Base-by-base conservation (phyloP, 2,888 invertebrate genomes). In the Amblyjoppa fuscipennis region DNA sequence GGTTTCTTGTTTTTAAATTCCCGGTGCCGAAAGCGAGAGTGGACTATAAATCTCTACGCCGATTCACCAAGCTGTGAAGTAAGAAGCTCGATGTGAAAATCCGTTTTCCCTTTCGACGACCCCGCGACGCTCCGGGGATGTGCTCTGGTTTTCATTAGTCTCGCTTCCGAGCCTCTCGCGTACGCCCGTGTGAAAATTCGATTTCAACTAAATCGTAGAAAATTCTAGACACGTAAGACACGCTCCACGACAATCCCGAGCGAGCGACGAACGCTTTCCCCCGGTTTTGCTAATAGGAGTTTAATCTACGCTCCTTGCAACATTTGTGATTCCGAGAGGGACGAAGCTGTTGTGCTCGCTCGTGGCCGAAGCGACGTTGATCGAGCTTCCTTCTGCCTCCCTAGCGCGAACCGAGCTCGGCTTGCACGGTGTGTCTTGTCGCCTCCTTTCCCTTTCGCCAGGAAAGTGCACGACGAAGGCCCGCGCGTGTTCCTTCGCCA, bases 371-470 rank as follows among this genome's bases (percentile, higher is more conserved):
- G 28, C 59, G 75, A 74, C 61, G 31, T 74, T 74, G 28, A 49
- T 49, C 64, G 78, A 74, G 70, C 69, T 76, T 84, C 59, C 41
- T 73, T 56, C 45, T 73, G 76, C 75, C 79, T 79, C 51, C 64
- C 69, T 34, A 45, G 74, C 16, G 75, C 59, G 61, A 61, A 64
- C 75, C 64, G 66, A 38, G 59, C 59, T 59, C 49, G 61, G 45
- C 38, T 66, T 13, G n/a, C 59, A 34, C 69, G 20, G 45, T 61
- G 31, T 56, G 56, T 56, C 45, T 73, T 69, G n/a, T 38, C 59
- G 38, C 73, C 76, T 85, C 87, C 84, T 87, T 87, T 87, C 86
- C 86, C 87, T 84, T 86, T 87, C 86, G 81, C 81, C 84, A 87
- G 81, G 84, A 86, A 87, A 86, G 86, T 87, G 80, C 77, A 82